Evolutionary conservation across 2,797 vertebrate species (phyloP).

Genomic region (Chaenodraco wilsoni): DNA sequence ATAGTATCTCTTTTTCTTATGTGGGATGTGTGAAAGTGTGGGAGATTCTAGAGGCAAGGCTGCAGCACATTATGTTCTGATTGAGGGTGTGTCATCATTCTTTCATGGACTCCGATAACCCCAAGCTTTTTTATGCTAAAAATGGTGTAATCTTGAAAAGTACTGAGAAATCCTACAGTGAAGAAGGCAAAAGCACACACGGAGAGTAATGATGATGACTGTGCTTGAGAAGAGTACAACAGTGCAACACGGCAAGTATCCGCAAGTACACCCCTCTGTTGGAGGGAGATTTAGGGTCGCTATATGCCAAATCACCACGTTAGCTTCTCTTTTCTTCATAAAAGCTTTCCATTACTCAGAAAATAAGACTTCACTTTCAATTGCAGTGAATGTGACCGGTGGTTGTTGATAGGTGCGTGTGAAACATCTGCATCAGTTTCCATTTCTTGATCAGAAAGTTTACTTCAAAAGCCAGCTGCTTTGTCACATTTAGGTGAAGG

Average conservation of each 20-base stretch:
- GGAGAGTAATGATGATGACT: background rate
- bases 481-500: background rate
- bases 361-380: constrained; percentile 44
- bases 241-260: background rate
- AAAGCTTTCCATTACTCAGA: constrained; percentile 27
- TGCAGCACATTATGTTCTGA: too few species aligned
- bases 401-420: background rate
- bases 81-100: background rate
- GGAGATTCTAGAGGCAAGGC: background rate
- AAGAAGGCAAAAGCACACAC: background rate
- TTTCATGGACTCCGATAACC: too few species aligned
- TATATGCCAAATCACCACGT: background rate
- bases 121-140: background rate
- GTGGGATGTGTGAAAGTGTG: background rate
- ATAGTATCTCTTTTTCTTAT: background rate
- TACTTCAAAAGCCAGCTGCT: background rate
- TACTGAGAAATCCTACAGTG: background rate
- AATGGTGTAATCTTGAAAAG: background rate
- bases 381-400: constrained; percentile 4
- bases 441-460: constrained; percentile 43
- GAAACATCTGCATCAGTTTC: constrained; percentile 47
- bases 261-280: background rate
- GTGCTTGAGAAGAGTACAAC: background rate
- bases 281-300: background rate
- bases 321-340: constrained; percentile 18